phyloP scores from a whole-genome alignment of 2,113 vertebrate genomes.

The Dicrurus megarhynchus region DNA sequence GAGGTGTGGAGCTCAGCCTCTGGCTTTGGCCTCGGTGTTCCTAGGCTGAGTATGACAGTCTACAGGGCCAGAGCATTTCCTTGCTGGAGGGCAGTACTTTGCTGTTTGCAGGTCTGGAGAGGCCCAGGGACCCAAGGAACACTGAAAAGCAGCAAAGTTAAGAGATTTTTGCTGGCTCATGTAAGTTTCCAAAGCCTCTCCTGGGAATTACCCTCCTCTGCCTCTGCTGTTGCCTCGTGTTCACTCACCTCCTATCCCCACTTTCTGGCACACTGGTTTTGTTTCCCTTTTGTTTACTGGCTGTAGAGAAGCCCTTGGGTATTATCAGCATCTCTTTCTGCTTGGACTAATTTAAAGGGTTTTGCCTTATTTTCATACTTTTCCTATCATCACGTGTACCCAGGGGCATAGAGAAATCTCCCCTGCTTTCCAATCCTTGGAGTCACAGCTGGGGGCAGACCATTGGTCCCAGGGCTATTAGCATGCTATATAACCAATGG shows the following conservation, averaged over 20 bases:
- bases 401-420: background rate
- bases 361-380: background rate
- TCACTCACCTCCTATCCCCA: background rate
- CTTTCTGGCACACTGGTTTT: background rate
- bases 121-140: background rate
- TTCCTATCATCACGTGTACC: background rate
- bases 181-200: background rate
- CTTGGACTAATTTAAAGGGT: background rate
- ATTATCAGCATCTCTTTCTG: background rate
- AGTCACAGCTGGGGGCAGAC: background rate
- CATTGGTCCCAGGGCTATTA: background rate
- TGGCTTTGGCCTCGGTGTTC: background rate
- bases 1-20: background rate
- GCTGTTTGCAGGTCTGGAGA: background rate
- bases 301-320: background rate
- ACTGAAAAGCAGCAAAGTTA: background rate
- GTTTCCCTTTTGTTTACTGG: background rate
- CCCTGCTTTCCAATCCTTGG: background rate
- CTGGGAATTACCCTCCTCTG: background rate
- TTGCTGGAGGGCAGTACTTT: background rate
- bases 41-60: background rate
- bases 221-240: background rate
- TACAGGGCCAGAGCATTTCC: background rate
- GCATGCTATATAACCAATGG: background rate
- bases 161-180: background rate